A percentile compares a stretch with the other conserved stretches of the same genome.
These are phyloP conservation scores for Electrona antarctica DNA, from an alignment of 2,113 vertebrate genomes.

Conservation along the genomic window DNA sequence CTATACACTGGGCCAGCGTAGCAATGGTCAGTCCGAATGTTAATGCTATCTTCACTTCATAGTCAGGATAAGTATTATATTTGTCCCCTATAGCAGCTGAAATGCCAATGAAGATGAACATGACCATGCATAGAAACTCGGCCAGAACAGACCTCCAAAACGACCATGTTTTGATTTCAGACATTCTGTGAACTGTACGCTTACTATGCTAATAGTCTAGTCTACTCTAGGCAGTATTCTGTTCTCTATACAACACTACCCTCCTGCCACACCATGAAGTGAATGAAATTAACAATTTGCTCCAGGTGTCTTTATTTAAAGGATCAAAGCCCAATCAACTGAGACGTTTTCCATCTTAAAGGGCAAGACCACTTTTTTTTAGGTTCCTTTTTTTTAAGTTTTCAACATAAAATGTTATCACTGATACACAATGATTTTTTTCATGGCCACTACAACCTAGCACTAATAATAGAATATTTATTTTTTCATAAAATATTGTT, in stretches of 20 bases:
- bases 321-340: conserved; percentile 51
- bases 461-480: too few species aligned
- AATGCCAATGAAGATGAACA: conserved; percentile 85
- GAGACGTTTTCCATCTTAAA: conserved; percentile 8
- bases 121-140: conserved; percentile 82
- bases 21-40: conserved; percentile 85
- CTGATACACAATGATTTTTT: too few species aligned
- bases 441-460: too few species aligned
- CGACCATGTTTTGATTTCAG: conserved; percentile 26
- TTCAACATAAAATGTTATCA: too few species aligned
- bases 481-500: too few species aligned
- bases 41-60: conserved; percentile 88
- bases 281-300: conserved; percentile 10
- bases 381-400: too few species aligned
- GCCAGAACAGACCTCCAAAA: conserved; percentile 86
- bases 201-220: not conserved
- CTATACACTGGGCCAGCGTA: conserved; percentile 82
- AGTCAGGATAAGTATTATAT: conserved; percentile 64
- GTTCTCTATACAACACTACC: not conserved
- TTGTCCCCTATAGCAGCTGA: conserved; percentile 77
- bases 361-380: too few species aligned
- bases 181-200: conserved; percentile 5
- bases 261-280: conserved; percentile 2
- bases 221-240: not conserved
- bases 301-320: conserved; percentile 18